Percentiles rank a stretch among this genome's conserved stretches.
Conservation (phyloP, 2,888 invertebrate species). For the Eupelmus urozonus region DNA sequence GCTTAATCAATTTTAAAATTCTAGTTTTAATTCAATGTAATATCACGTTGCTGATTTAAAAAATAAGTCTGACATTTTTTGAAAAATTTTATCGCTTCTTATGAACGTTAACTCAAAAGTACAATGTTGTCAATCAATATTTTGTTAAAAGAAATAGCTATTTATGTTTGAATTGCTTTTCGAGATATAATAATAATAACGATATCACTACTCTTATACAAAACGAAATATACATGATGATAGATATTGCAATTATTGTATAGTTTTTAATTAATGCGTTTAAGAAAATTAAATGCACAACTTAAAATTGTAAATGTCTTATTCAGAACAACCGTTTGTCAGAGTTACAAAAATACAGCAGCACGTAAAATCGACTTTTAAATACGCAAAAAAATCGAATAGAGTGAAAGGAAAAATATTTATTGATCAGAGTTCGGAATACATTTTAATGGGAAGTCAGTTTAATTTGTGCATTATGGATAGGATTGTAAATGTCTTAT, state of each 20-base stretch:
- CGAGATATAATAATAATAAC: neutral
- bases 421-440: neutral
- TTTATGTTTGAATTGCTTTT: constrained; percentile 42
- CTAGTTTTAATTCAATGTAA: constrained; percentile 2
- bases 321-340: constrained; percentile 9
- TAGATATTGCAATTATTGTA: constrained; percentile 32
- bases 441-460: constrained; percentile 9
- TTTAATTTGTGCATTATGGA: too few species aligned
- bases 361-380: constrained; percentile 5
- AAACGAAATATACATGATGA: constrained; percentile 14
- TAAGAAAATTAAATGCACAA: neutral
- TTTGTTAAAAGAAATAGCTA: constrained; percentile 25
- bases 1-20: constrained; percentile 1
- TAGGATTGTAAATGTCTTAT: constrained; percentile 33
- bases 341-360: neutral
- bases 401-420: constrained; percentile 8
- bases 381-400: neutral
- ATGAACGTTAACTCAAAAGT: constrained; percentile 31
- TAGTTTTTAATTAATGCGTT: constrained; percentile 26
- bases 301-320: constrained; percentile 35
- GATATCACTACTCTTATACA: neutral
- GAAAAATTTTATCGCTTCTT: constrained; percentile 35
- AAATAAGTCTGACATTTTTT: constrained; percentile 45
- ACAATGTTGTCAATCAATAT: constrained; percentile 51
- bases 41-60: constrained; percentile 49